phyloP scores from a whole-genome alignment of 2,113 vertebrate species.

The Prietella phreatophila region DNA sequence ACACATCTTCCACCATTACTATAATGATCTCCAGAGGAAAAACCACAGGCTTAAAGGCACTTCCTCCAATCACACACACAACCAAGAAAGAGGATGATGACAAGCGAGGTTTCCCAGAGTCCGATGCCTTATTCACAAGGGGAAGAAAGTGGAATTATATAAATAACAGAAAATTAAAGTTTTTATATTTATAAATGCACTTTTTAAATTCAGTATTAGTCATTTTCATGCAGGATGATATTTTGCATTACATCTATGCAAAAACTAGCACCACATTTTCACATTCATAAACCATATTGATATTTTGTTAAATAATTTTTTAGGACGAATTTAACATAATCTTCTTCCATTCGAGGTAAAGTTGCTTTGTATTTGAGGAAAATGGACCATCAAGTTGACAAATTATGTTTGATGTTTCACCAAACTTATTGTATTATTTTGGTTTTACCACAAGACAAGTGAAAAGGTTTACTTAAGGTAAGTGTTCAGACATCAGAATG shows the following conservation, averaged over 20 bases:
- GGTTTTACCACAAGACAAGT: neutral
- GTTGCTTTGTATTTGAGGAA: neutral
- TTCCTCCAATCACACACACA: conserved; percentile 89
- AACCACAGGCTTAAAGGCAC: conserved; percentile 86
- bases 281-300: neutral
- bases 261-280: neutral
- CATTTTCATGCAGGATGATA: neutral
- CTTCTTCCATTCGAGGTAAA: neutral
- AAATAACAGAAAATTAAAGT: neutral
- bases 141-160: neutral
- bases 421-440: neutral
- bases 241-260: neutral
- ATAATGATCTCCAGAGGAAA: conserved; percentile 90
- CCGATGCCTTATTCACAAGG: conserved; percentile 75
- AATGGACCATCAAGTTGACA: neutral
- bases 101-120: conserved; percentile 88
- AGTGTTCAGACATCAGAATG: neutral
- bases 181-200: neutral
- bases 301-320: neutral
- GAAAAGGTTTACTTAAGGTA: neutral
- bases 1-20: conserved; percentile 88
- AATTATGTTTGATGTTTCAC: neutral
- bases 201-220: neutral
- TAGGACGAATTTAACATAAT: neutral
- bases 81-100: conserved; percentile 81